Evolutionary conservation across 2,888 invertebrate species (phyloP).

Genomic region (Teleogryllus oceanicus): DNA sequence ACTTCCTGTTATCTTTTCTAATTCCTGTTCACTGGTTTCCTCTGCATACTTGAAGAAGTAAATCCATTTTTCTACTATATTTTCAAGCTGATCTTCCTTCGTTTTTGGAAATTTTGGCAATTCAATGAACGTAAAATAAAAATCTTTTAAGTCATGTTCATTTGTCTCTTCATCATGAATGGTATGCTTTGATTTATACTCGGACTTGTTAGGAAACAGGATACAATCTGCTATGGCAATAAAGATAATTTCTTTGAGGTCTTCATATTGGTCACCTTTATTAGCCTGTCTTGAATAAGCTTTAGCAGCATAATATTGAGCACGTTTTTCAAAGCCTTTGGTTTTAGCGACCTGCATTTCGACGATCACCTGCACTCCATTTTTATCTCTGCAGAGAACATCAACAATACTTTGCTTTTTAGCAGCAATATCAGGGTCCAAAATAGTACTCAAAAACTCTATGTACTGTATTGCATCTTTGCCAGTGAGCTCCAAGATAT

Average conservation of each 20-base stretch:
- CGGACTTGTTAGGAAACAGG: constrained; percentile 41
- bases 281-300: constrained; percentile 41
- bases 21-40: too few relatives aligned
- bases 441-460: too few relatives aligned
- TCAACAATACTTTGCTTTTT: too few relatives aligned
- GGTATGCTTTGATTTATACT: constrained; percentile 40
- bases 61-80: constrained; percentile 40
- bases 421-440: too few relatives aligned
- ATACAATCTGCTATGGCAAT: constrained; percentile 40
- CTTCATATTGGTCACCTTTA: constrained; percentile 39
- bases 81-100: constrained; percentile 37
- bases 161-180: constrained; percentile 39
- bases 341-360: constrained; percentile 41
- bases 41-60: constrained; percentile 41
- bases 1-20: constrained; percentile 37
- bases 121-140: constrained; percentile 41
- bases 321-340: constrained; percentile 38
- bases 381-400: too few relatives aligned
- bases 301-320: constrained; percentile 41
- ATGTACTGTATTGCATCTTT: too few relatives aligned
- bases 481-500: too few relatives aligned
- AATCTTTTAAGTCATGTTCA: constrained; percentile 41
- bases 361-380: constrained; percentile 36
- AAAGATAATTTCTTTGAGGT: constrained; percentile 42
- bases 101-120: constrained; percentile 41